Base-by-base conservation (phyloP, 2,797 vertebrate species). In the Malacoraja senta region DNA sequence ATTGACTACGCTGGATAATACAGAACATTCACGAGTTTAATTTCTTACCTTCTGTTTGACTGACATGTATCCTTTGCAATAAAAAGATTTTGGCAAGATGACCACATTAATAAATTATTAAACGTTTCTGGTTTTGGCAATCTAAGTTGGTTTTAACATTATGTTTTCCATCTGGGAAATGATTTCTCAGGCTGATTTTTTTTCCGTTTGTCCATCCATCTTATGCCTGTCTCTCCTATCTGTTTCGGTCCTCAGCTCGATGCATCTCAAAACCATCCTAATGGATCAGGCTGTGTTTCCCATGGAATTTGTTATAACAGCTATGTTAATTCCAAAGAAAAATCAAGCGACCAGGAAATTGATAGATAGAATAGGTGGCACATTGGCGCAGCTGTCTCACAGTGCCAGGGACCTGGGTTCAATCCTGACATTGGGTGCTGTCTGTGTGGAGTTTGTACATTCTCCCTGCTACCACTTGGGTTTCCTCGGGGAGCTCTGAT, bases 1-100 rank as follows among this genome's bases (percentile, higher is more conserved):
- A 72, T 24, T 94, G 93, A 90, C 84, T 93, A 76, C 94, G 84
- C 65, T 77, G 38, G 74, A 95, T 61, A 92, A 29, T 92, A 58
- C 71, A 29, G 38, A 92, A 58, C 35, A n/a, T 76, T 76, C 15
- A 72, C 53, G 38, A 92, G 71, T 44, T 76, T 92, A 26, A 92
- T 92, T 38, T 76, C 7, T 53, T 91, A 44, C 38, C 26, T 74
- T 91, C 90, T n/a, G 35, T 91, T 76, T 92, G 90, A 92, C 26
- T 92, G 68, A 76, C 38, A 15, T 21, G 15, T 1, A 13, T n/a
- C 71, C 90, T 44, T n/a, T 76, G 71, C 38, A 76, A 53, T 58
- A 58, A 76, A 92, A n/a, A n/a, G 35, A 72, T 13, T 29, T 21
- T 29, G 35, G 63, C 63, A 35, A n/a, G 19, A 63, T 88, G 65